Percentiles rank a stretch among this genome's conserved stretches.
Conservation (phyloP, 2,888 invertebrate species). For the Heteromyza rotundicornis region DNA sequence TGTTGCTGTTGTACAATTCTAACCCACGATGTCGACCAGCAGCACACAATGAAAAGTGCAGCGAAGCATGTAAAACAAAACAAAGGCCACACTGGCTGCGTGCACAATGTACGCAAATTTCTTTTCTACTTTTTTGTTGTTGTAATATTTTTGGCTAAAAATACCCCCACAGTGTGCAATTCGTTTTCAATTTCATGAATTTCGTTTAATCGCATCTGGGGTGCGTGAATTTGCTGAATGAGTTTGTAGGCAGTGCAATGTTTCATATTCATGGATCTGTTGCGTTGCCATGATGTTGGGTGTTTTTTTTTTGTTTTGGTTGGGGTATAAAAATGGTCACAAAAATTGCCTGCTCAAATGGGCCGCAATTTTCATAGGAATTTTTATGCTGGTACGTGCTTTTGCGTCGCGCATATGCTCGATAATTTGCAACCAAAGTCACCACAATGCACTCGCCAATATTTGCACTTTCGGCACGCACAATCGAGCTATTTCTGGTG, state of each 20-base stretch:
- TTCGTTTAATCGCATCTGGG: constrained; percentile 30
- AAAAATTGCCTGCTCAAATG: neutral
- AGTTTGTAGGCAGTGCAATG: no score
- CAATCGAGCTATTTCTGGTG: constrained; percentile 21
- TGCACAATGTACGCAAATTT: neutral
- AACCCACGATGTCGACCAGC: neutral
- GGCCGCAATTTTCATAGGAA: neutral
- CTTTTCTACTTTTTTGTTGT: no score
- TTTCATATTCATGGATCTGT: no score
- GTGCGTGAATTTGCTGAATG: no score
- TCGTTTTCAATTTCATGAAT: constrained; percentile 1
- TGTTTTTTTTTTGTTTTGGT: no score
- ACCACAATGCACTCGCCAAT: neutral
- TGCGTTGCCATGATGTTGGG: no score
- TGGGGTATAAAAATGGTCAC: neutral
- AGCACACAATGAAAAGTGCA: no score
- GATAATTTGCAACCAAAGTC: constrained; percentile 8
- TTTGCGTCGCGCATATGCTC: constrained; percentile 6
- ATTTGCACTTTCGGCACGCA: constrained; percentile 28
- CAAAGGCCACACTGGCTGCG: neutral
- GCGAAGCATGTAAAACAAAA: neutral
- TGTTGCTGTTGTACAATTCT: neutral
- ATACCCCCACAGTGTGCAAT: neutral
- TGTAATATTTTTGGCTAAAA: neutral
- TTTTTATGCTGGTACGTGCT: neutral